Evolutionary conservation across 2,888 invertebrate genomes (phyloP).

Genomic region (Lepas anatifera): DNA sequence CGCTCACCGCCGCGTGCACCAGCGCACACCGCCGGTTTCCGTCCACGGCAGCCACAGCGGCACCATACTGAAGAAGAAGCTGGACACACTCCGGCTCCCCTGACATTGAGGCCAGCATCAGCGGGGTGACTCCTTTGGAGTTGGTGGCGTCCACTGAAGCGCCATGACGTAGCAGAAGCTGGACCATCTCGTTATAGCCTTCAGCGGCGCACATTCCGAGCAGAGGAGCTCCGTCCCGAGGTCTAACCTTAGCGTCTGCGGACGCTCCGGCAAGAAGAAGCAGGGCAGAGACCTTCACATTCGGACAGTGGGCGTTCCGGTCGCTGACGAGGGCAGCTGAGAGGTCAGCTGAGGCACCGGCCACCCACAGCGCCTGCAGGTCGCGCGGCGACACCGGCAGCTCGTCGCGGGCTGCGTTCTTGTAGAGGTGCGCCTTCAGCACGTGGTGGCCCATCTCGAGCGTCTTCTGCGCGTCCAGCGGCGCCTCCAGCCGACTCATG

Average conservation of each 20-base stretch:
- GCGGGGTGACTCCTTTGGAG: constrained; percentile 73
- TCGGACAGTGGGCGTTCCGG: constrained; percentile 83
- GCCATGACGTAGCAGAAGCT: constrained; percentile 78
- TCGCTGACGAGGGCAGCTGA: constrained; percentile 71
- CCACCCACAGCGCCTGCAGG: constrained; percentile 79
- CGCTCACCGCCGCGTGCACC: constrained; percentile 80
- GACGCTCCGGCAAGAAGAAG: constrained; percentile 79
- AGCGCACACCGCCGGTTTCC: constrained; percentile 49
- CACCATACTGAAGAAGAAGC: constrained; percentile 45
- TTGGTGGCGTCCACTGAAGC: constrained; percentile 76
- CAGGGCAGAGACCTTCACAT: constrained; percentile 58
- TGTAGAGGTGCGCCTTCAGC: constrained; percentile 87
- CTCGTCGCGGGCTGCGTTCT: constrained; percentile 28
- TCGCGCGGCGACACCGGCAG: constrained; percentile 81
- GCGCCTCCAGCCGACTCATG: constrained; percentile 72
- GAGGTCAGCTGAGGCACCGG: constrained; percentile 65
- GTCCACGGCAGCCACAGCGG: constrained; percentile 29
- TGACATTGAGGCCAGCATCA: constrained; percentile 71
- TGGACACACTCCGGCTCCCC: constrained; percentile 65
- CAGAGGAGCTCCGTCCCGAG: constrained; percentile 45
- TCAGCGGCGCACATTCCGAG: constrained; percentile 80
- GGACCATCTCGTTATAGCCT: constrained; percentile 85
- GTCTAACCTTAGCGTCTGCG: constrained; percentile 50
- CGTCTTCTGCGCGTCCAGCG: constrained; percentile 72
- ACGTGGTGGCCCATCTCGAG: constrained; percentile 93